Evolutionary conservation across 2,888 invertebrate genomes (phyloP), one percentile per base, ranked within the genome.

Genomic region (Stenchaetothrips biformis): DNA sequence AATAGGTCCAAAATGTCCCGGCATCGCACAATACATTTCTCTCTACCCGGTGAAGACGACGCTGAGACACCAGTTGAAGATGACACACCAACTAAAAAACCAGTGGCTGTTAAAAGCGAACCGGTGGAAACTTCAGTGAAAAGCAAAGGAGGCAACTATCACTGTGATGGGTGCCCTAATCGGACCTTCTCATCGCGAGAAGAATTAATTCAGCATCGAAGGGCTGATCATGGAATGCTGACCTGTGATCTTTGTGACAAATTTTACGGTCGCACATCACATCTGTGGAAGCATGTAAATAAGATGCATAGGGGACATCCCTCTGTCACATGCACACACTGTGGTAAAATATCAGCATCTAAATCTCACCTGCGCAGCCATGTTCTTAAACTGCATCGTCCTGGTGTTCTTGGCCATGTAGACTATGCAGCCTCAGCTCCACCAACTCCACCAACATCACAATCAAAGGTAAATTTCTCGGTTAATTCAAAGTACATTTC

Each of bases 271-370:
- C 85, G 90, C 16, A 90, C 90, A 47, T 90, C 90, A 13, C 90
- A 90, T 83, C 84, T 91, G 16, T 90, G 90, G 90, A 91, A 91
- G 83, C 91, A 91, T 83, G 90, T 90, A 1, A 90, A 90, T 83
- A 86, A 90, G 77, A 87, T 90, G 16, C 90, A 90, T 83, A 88
- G 88, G 83, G 89, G 89, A 18, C 90, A 91, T 84, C 88, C 88
- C n/a, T 89, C 89, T 81, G 88, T 91, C 8, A 90, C 90, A 0
- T 91, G 91, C 83, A 88, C 89, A 74, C 86, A 89, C 77, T 91
- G 91, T 83, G 86, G 88, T 82, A 90, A 90, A 83, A 90, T 90
- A 0, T 90, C 90, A 79, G 90, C 90, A 0, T 90, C 90, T 2
- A 89, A 89, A 82, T 89, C 89, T 82, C 90, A 90, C 83, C 85